phyloP scores from a whole-genome alignment of 2,113 vertebrate genomes.

The Cebidichthys violaceus region DNA sequence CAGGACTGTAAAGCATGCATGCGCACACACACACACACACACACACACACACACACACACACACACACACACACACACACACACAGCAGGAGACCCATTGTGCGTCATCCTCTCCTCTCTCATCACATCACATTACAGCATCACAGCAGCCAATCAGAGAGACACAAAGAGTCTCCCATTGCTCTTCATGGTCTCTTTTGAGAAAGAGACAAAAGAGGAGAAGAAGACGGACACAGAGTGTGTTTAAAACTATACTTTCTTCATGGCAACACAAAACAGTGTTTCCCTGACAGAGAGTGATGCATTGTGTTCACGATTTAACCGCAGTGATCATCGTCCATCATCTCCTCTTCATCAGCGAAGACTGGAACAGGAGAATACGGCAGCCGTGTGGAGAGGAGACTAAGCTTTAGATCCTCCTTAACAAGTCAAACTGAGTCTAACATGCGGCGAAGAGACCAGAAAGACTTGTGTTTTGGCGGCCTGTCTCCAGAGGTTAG shows the following conservation, averaged over 20 bases:
- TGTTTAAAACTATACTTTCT: too few species aligned
- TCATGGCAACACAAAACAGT: too few species aligned
- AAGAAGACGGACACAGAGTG: background rate
- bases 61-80: conserved; percentile 1
- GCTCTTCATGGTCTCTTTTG: background rate
- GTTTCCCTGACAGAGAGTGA: too few species aligned
- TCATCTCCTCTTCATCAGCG: too few species aligned
- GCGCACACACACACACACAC: background rate
- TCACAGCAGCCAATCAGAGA: conserved; percentile 18
- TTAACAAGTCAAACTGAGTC: background rate
- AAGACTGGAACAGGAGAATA: too few species aligned
- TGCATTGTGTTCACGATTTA: too few species aligned
- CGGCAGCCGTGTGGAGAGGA: too few species aligned
- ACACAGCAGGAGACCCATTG: background rate
- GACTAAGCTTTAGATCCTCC: background rate
- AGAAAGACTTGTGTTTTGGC: conserved; percentile 6
- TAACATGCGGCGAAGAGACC: background rate
- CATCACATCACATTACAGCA: conserved; percentile 24
- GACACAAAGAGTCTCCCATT: background rate
- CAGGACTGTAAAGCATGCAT: background rate
- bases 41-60: background rate
- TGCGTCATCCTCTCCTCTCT: conserved; percentile 13
- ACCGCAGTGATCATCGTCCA: too few species aligned
- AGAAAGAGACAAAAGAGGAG: background rate
- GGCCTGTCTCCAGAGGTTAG: conserved; percentile 18